Evolutionary conservation across 2,888 invertebrate genomes (phyloP).

Genomic region (Apodemia duryi): DNA sequence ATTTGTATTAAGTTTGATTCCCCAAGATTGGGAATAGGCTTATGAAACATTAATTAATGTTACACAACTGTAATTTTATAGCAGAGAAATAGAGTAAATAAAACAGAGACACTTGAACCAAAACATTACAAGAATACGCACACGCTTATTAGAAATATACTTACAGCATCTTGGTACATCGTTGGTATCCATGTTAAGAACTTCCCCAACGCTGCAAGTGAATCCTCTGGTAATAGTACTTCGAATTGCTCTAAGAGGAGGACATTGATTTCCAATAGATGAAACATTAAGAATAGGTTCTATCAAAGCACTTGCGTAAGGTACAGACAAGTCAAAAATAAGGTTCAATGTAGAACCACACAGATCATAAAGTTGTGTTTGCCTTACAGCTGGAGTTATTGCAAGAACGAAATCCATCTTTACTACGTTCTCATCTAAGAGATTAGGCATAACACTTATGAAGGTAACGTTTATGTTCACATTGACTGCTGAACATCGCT

Average conservation of each 20-base stretch:
- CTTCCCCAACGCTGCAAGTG: slow-evolving; percentile 95
- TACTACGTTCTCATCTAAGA: slow-evolving; percentile 92
- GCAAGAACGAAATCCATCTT: slow-evolving; percentile 94
- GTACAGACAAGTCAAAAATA: slow-evolving; percentile 96
- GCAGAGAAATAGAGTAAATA: no score
- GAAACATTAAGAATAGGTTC: slow-evolving; percentile 93
- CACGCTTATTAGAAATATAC: slow-evolving; percentile 46
- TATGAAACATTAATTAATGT: not conserved
- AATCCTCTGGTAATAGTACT: slow-evolving; percentile 93
- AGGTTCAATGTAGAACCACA: slow-evolving; percentile 96
- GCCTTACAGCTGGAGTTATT: slow-evolving; percentile 91
- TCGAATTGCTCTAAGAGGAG: slow-evolving; percentile 91
- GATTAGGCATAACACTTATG: slow-evolving; percentile 87
- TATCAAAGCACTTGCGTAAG: slow-evolving; percentile 93
- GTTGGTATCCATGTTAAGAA: slow-evolving; percentile 94
- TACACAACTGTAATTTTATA: not conserved
- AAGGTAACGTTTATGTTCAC: slow-evolving; percentile 97
- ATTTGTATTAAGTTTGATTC: not conserved
- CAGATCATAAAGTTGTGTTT: slow-evolving; percentile 95
- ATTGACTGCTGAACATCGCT: slow-evolving; percentile 95
- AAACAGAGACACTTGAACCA: no score
- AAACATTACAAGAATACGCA: no score
- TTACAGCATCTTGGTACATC: slow-evolving; percentile 95
- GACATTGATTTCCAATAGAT: slow-evolving; percentile 94
- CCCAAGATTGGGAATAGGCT: not conserved